Percentiles rank a stretch among this genome's conserved stretches.
phyloP scores from a whole-genome alignment of 2,797 vertebrate genomes.

The Nyctalus aviator region DNA sequence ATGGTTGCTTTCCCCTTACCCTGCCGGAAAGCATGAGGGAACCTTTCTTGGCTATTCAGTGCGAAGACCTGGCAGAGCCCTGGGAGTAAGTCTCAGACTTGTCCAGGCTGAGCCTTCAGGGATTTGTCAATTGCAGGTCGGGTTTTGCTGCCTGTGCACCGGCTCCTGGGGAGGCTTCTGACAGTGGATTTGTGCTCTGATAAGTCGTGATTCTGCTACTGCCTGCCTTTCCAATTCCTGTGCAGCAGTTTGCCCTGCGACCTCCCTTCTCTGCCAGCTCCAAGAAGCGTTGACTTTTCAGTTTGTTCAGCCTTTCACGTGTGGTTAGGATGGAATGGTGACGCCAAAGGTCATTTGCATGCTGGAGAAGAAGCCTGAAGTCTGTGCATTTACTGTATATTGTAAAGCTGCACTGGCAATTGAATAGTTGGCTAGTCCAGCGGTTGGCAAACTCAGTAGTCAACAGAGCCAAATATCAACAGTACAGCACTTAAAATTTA shows the following conservation, averaged over 20 bases:
- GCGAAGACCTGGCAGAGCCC: neutral
- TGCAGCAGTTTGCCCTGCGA: neutral
- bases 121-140: neutral
- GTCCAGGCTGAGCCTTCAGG: neutral
- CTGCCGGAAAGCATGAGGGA: neutral
- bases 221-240: neutral
- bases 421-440: neutral
- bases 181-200: neutral
- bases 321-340: neutral
- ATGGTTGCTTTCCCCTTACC: neutral
- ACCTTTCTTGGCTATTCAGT: neutral
- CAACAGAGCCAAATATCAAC: too few relatives aligned
- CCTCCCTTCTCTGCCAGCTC: neutral
- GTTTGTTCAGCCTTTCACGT: neutral
- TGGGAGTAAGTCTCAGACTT: neutral
- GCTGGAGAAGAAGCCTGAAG: neutral
- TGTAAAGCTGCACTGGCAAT: neutral
- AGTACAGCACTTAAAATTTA: too few relatives aligned
- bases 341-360: neutral
- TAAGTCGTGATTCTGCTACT: neutral
- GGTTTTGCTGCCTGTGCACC: neutral
- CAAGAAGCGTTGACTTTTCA: neutral
- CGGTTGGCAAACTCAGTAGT: too few relatives aligned
- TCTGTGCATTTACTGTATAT: neutral
- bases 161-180: neutral